These are phyloP conservation scores for Drosophila bocqueti DNA, from an alignment of 1,140 invertebrate species.

Conservation along the genomic window DNA sequence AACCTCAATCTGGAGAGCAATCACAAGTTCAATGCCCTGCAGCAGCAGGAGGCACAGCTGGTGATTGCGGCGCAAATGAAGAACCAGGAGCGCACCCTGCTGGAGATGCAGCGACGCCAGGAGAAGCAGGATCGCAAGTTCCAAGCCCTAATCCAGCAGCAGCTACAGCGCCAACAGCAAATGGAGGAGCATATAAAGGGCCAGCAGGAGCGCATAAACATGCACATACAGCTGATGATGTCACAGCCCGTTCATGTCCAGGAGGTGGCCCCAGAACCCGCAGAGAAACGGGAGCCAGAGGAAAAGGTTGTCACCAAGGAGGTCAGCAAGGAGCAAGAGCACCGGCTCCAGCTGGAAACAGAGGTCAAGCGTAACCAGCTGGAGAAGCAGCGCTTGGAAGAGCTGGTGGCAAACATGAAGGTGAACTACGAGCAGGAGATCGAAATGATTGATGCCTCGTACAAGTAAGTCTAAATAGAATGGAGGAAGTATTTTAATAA, in stretches of 20 bases:
- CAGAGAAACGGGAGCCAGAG: slow-evolving; percentile 10
- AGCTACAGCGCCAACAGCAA: slow-evolving; percentile 85
- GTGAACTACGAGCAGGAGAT: slow-evolving; percentile 85
- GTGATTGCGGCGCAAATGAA: slow-evolving; percentile 86
- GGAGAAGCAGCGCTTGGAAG: slow-evolving; percentile 84
- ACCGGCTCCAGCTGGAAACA: slow-evolving; percentile 74
- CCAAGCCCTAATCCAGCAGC: slow-evolving; percentile 85
- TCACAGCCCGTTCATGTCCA: slow-evolving; percentile 69
- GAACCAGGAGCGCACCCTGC: slow-evolving; percentile 85
- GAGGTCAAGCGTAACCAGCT: slow-evolving; percentile 84
- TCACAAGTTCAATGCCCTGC: slow-evolving; percentile 84
- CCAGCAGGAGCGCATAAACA: slow-evolving; percentile 86
- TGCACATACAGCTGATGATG: slow-evolving; percentile 86
- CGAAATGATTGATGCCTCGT: slow-evolving; percentile 86
- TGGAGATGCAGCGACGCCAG: slow-evolving; percentile 86
- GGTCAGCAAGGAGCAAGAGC: slow-evolving; percentile 36
- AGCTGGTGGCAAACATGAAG: slow-evolving; percentile 79
- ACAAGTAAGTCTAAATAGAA: slow-evolving; percentile 83
- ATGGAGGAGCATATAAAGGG: slow-evolving; percentile 86
- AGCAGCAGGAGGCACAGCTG: slow-evolving; percentile 86
- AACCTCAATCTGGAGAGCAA: slow-evolving; percentile 81
- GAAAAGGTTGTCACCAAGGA: slow-evolving; percentile 13
- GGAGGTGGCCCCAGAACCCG: neutral
- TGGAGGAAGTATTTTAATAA: neutral
- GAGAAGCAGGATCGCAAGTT: slow-evolving; percentile 86